These are phyloP conservation scores for Sinocyclocheilus maitianheensis DNA, from an alignment of 2,113 vertebrate genomes.

Conservation along the genomic window DNA sequence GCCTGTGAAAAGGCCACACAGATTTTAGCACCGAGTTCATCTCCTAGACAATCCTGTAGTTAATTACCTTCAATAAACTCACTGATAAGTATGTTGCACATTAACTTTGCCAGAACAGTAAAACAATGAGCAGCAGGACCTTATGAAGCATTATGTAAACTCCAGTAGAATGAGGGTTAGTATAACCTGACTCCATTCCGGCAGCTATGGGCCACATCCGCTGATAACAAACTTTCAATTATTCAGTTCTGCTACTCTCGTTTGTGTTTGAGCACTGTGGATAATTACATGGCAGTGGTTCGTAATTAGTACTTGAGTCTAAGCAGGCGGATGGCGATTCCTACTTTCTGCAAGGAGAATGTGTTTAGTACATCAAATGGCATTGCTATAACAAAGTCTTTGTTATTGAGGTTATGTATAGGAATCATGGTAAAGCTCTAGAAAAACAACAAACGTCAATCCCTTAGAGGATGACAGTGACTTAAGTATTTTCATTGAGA, in stretches of 20 bases:
- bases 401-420: neutral
- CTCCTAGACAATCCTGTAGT: neutral
- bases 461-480: neutral
- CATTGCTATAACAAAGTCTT: neutral
- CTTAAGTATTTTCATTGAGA: neutral
- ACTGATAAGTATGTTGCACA: slow-evolving; percentile 22
- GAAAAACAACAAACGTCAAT: neutral
- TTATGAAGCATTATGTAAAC: neutral
- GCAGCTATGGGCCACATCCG: neutral
- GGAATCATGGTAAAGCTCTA: neutral
- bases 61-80: slow-evolving; percentile 32
- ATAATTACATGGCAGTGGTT: slow-evolving; percentile 11
- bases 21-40: neutral
- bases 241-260: slow-evolving; percentile 5
- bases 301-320: slow-evolving; percentile 28
- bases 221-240: slow-evolving; percentile 7
- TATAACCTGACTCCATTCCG: neutral
- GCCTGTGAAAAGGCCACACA: slow-evolving; percentile 10
- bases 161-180: neutral
- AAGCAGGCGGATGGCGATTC: neutral
- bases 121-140: neutral
- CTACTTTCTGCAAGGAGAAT: neutral
- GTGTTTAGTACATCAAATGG: neutral
- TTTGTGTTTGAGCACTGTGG: slow-evolving; percentile 11
- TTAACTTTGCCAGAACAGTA: slow-evolving; percentile 14